Evolutionary conservation across 2,797 vertebrate species (phyloP).

Genomic region (Enteromius anoplus): DNA sequence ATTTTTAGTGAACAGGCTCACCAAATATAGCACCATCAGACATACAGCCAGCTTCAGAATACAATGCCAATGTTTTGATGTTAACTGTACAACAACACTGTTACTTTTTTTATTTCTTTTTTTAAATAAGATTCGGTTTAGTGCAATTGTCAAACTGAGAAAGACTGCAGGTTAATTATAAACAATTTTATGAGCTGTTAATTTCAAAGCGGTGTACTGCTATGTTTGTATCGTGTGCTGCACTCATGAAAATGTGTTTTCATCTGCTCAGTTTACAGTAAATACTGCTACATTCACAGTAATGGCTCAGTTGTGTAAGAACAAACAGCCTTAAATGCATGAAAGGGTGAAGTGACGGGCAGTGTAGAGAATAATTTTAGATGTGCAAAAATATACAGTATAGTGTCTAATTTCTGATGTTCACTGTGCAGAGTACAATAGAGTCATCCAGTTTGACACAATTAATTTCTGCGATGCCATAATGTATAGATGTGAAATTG

Average conservation of each 20-base stretch:
- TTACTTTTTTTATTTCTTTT: background rate
- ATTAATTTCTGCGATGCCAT: background rate
- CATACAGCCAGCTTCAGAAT: background rate
- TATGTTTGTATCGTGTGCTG: background rate
- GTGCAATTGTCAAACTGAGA: background rate
- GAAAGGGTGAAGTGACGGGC: slow-evolving; percentile 1
- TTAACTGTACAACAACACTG: background rate
- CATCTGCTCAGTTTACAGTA: background rate
- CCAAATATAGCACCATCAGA: background rate
- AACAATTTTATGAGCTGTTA: too few species aligned
- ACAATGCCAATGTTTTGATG: background rate
- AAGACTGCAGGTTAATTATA: background rate
- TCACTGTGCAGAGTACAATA: background rate
- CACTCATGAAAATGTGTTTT: background rate
- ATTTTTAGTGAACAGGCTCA: background rate
- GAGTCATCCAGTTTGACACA: background rate
- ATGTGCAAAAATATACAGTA: background rate
- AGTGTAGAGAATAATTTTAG: slow-evolving; percentile 6
- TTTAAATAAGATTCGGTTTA: background rate
- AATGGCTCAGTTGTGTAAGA: background rate
- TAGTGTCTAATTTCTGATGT: background rate
- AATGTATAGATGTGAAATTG: background rate
- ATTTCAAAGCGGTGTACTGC: background rate
- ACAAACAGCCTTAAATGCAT: background rate
- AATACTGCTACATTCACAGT: background rate